These are phyloP conservation scores for Sphaerophoria rueppellii DNA, from an alignment of 2,888 invertebrate genomes.

Conservation along the genomic window DNA sequence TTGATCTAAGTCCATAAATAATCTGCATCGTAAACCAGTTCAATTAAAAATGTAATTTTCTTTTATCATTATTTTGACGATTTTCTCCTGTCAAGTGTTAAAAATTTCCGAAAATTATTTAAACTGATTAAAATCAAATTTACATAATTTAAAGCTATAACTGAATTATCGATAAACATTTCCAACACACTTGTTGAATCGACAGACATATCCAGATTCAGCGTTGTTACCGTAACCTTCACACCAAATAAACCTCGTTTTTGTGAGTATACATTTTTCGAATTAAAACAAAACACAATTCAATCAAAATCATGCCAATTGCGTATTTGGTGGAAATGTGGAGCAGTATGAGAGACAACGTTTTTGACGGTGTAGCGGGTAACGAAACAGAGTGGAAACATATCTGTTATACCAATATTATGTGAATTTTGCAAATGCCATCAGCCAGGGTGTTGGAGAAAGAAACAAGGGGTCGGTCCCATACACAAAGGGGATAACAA, in stretches of 20 bases:
- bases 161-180: background rate
- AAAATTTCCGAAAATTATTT: background rate
- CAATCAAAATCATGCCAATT: constrained; percentile 71
- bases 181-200: constrained; percentile 8
- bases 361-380: constrained; percentile 34
- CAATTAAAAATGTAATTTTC: background rate
- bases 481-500: constrained; percentile 13
- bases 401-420: no score
- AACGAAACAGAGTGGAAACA: constrained; percentile 15
- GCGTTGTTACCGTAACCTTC: constrained; percentile 1
- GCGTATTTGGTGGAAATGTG: constrained; percentile 41
- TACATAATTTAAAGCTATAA: constrained; percentile 3
- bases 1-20: background rate
- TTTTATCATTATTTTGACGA: background rate
- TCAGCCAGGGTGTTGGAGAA: background rate
- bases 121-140: constrained; percentile 25
- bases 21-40: background rate
- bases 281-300: constrained; percentile 69
- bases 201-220: background rate
- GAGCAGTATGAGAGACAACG: constrained; percentile 33
- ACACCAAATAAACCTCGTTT: constrained; percentile 36
- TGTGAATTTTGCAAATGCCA: constrained; percentile 11
- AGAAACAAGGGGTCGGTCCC: background rate
- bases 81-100: constrained; percentile 11
- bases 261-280: constrained; percentile 59